Percentiles rank a stretch among this genome's conserved stretches.
Evolutionary conservation across 2,113 vertebrate genomes (phyloP).

Genomic region (crab-eating macaque (Macaca fascicularis)): DNA sequence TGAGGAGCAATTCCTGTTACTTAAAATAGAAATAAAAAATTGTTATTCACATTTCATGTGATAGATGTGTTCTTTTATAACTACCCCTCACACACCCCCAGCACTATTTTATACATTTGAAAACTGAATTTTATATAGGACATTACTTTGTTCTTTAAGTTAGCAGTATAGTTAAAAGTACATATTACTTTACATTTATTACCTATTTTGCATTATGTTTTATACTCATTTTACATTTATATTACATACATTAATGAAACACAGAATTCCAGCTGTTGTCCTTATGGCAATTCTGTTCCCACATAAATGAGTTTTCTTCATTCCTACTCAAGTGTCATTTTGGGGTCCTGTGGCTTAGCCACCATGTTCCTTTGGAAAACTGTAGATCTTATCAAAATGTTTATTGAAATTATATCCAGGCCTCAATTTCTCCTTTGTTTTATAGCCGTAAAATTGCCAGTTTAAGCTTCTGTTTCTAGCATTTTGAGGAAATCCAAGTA

Average conservation of each 20-base stretch:
- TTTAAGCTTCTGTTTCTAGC: background rate
- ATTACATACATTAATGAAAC: background rate
- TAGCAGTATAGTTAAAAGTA: conserved; percentile 18
- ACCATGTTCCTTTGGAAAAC: conserved; percentile 48
- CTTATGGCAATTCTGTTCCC: background rate
- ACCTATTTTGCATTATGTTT: conserved; percentile 2
- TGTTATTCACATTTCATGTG: conserved; percentile 50
- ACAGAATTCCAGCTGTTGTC: conserved; percentile 41
- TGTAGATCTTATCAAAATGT: background rate
- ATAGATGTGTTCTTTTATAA: conserved; percentile 56
- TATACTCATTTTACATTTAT: conserved; percentile 18
- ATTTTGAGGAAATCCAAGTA: conserved; percentile 36
- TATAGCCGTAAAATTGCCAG: conserved; percentile 7
- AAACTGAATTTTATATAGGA: conserved; percentile 55
- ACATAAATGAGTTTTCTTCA: conserved; percentile 50
- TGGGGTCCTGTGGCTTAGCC: conserved; percentile 21
- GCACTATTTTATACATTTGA: conserved; percentile 43
- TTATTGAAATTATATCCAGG: conserved; percentile 49
- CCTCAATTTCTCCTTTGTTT: conserved; percentile 42
- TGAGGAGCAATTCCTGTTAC: conserved; percentile 58
- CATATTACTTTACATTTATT: background rate
- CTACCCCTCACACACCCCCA: background rate
- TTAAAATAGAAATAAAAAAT: conserved; percentile 69
- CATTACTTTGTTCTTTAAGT: conserved; percentile 53
- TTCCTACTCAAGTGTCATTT: background rate